Conservation (phyloP, 2,797 vertebrate genomes). For the Astyanax mexicanus region DNA sequence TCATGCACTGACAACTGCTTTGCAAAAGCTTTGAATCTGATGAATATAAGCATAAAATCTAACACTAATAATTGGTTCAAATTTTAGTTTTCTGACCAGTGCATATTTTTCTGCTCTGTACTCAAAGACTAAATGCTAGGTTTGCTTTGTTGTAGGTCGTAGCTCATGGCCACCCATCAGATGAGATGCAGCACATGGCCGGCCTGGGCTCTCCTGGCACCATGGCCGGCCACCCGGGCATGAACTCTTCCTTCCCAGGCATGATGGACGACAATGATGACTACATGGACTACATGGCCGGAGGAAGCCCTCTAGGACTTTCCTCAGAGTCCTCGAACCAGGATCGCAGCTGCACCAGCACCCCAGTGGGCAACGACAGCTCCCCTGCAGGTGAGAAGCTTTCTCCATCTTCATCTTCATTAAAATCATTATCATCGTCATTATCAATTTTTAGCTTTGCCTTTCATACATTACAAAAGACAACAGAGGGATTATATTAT, state of each 20-base stretch:
- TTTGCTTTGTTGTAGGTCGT: conserved; percentile 68
- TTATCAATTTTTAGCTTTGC: background rate
- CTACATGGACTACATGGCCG: conserved; percentile 92
- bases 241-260: conserved; percentile 70
- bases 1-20: background rate
- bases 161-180: conserved; percentile 75
- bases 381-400: conserved; percentile 88
- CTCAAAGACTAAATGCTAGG: background rate
- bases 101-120: background rate
- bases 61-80: background rate
- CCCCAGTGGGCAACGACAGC: conserved; percentile 94
- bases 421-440: background rate
- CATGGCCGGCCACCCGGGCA: conserved; percentile 56
- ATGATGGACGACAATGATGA: conserved; percentile 92
- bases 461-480: background rate
- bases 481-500: background rate
- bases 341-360: conserved; percentile 98
- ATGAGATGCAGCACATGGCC: conserved; percentile 76
- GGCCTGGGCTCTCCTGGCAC: conserved; percentile 75
- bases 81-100: background rate
- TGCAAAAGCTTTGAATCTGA: conserved; percentile 21
- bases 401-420: too few relatives aligned
- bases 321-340: conserved; percentile 97
- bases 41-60: background rate
- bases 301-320: conserved; percentile 90